Base-by-base conservation (phyloP, 2,113 vertebrate species). In the Sceloporus tristichus region DNA sequence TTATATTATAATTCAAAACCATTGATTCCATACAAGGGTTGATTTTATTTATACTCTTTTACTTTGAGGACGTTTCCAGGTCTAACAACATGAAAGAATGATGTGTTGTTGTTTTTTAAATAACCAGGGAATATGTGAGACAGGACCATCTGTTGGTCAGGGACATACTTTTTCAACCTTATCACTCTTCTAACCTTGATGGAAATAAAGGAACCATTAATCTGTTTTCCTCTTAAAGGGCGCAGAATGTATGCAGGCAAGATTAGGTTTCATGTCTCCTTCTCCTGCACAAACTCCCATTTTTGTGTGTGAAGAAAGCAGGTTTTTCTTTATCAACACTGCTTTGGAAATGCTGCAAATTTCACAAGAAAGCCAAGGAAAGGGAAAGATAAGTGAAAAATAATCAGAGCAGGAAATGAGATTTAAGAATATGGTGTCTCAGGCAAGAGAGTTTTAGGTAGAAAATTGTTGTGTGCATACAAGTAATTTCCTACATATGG, bases 101-200 rank as follows among this genome's bases (percentile, higher is more conserved):
- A 71, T 82, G 65, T 27, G 66, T 48, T 48, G 42, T 48, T 3
- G 3, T 48, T 48, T 25, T 29, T 56, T 70, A 53, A 19, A 59
- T 59, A 59, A 25, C 40, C 14, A 14, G 73, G 56, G 77, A 79
- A 62, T 62, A n/a, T 34, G 11, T 82, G 85, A 65, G 73, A 86
- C 10, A 48, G 59, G 38, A 59, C 29, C 89, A 90, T 34, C 85
- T 86, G 85, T 73, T 83, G 27, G 3, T 83, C 89, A 86, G 85
- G 89, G 79, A 65, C 40, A 62, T 53, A n/a, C 40, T 86, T 62
- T 71, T 21, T 62, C 66, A 78, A 82, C 65, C 65, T 78, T 73
- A 86, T 86, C 65, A 10, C 11, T 70, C 76, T 86, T 83, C 79
- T 71, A 90, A 83, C 74, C 85, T 86, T 83, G 89, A 38, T 78